Conservation (phyloP, 2,113 vertebrate genomes). For the Lathamus discolor region DNA sequence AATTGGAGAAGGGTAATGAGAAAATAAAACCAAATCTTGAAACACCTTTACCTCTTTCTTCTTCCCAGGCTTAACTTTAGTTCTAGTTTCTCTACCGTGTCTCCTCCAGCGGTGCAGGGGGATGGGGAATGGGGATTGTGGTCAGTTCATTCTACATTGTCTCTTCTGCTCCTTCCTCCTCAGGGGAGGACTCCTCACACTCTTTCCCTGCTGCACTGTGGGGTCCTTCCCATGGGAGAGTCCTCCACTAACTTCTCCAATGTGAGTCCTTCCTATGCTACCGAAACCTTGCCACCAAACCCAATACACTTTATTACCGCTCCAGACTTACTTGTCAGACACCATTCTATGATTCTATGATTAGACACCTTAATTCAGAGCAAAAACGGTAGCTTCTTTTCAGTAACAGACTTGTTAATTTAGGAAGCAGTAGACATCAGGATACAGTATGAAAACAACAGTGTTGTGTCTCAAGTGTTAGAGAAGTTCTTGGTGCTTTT, state of each 20-base stretch:
- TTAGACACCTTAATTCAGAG: constrained; percentile 41
- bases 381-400: constrained; percentile 33
- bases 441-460: neutral
- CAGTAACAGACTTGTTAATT: constrained; percentile 55
- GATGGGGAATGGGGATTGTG: neutral
- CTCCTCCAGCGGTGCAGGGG: neutral
- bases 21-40: neutral
- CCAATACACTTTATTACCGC: neutral
- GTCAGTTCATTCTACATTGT: neutral
- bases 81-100: neutral
- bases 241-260: neutral
- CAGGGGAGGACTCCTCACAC: neutral
- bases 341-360: neutral
- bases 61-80: neutral
- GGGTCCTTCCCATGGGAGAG: no score
- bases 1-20: neutral
- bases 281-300: neutral
- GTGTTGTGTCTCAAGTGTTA: neutral
- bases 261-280: neutral
- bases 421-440: neutral
- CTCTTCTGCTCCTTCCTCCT: neutral
- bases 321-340: constrained; percentile 54
- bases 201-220: neutral
- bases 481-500: neutral
- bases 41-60: neutral